These are phyloP conservation scores for Halyomorpha halys DNA, from an alignment of 1,140 invertebrate species.

Conservation along the genomic window DNA sequence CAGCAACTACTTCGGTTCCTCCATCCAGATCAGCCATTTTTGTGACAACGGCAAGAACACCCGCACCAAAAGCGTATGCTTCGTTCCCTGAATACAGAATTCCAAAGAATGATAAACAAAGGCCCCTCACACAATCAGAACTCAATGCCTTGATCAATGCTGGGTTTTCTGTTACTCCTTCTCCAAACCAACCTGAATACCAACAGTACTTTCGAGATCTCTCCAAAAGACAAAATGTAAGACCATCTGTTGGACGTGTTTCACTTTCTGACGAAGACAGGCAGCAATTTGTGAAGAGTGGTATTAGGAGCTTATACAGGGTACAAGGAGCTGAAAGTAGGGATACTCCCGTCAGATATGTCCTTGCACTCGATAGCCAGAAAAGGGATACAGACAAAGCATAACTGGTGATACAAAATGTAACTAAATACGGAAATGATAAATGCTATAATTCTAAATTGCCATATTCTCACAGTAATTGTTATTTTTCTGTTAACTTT, in stretches of 20 bases:
- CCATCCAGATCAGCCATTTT: constrained; percentile 24
- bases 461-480: too few relatives aligned
- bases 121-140: constrained; percentile 36
- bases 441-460: too few relatives aligned
- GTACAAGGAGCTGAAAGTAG: constrained; percentile 28
- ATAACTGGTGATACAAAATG: background rate
- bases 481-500: too few relatives aligned
- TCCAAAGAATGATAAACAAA: constrained; percentile 21
- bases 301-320: constrained; percentile 37
- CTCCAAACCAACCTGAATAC: constrained; percentile 33
- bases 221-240: constrained; percentile 35
- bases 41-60: constrained; percentile 5
- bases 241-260: constrained; percentile 29
- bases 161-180: constrained; percentile 37
- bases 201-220: constrained; percentile 27
- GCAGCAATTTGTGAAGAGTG: constrained; percentile 35
- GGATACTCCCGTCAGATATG: constrained; percentile 28
- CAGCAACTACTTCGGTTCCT: constrained; percentile 17
- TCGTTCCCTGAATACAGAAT: background rate
- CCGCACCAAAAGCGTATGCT: background rate
- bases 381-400: constrained; percentile 19
- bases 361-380: constrained; percentile 26
- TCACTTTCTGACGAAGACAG: constrained; percentile 34
- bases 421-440: too few relatives aligned
- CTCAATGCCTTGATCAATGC: constrained; percentile 36